Evolutionary conservation across 2,888 invertebrate species (phyloP), one percentile per base, ranked within the genome.

Genomic region (Pharmacophagus antenor): DNA sequence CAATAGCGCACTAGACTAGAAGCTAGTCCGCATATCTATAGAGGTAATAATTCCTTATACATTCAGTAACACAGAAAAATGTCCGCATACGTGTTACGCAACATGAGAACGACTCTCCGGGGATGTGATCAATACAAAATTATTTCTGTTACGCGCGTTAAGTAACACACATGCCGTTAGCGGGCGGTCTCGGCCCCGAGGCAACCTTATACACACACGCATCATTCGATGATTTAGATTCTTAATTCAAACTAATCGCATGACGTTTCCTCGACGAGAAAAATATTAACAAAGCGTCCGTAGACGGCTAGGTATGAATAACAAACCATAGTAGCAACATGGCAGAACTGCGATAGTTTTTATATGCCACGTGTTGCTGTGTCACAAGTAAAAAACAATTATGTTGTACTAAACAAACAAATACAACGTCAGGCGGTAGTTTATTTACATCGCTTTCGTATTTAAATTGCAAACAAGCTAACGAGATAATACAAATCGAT

Each of bases 111-210:
- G 41, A 49, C 37, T 52, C 23, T 49, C 17, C 53, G 21, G 23
- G 17, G 27, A 23, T 18, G 41, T 53, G 49, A 59, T 59, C 49
- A 41, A 59, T 59, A 49, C 49, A 44, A 54, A 53, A 59, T 59
- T 27, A 59, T 59, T 42, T 59, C 49, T 59, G 48, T 59, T 58
- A 58, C 48, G 58, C 49, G 53, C 21, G 20, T 53, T 54, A 44
- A 55, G 49, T 54, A 54, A 55, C 15, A 23, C 53, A 42, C 17
- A 17, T 54, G 54, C 27, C 44, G 49, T 50, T 49, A 50, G 44
- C 42, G 41, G 48, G 10, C 49, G 44, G 17, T 5, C 37, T 21
- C 25, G 12, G 52, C 44, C 27, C 31, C 57, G 25, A 47, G 58
- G 51, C 46, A 8, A 23, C 3, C 25, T 42, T 23, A 58, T 52